These are phyloP conservation scores for Sinocyclocheilus maitianheensis DNA, from an alignment of 2,113 vertebrate genomes.

Conservation along the genomic window DNA sequence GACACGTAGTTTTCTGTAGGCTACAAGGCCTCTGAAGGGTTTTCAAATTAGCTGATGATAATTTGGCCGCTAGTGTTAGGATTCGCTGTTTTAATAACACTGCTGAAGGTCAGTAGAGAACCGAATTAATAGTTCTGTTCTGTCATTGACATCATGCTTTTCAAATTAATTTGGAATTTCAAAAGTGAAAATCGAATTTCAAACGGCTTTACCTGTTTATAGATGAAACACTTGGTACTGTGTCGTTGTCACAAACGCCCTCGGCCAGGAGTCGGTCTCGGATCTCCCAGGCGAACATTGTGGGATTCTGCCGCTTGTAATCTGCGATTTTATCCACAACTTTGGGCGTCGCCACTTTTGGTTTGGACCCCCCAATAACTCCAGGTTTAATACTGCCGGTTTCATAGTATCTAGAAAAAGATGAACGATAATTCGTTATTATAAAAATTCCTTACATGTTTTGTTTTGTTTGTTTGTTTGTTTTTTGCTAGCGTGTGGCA, in stretches of 20 bases:
- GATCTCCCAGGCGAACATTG: conserved; percentile 99
- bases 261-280: conserved; percentile 94
- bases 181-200: conserved; percentile 3
- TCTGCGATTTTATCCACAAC: conserved; percentile 99
- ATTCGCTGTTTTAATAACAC: conserved; percentile 14
- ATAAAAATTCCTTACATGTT: neutral
- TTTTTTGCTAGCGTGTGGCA: conserved; percentile 11
- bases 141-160: neutral
- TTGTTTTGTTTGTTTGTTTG: neutral
- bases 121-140: neutral
- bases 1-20: neutral
- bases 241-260: conserved; percentile 96
- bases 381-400: conserved; percentile 99
- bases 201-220: conserved; percentile 89
- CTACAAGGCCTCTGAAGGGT: neutral
- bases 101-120: neutral
- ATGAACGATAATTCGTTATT: conserved; percentile 34
- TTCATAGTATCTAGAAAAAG: conserved; percentile 91
- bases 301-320: conserved; percentile 96
- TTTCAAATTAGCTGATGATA: conserved; percentile 20
- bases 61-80: neutral
- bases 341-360: conserved; percentile 97
- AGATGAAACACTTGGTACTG: conserved; percentile 94
- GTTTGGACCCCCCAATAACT: conserved; percentile 97
- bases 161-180: neutral